These are phyloP conservation scores for Amphimedon queenslandica DNA, from an alignment of 37 sponge, comb jelly and placozoan genomes.

Conservation along the genomic window DNA sequence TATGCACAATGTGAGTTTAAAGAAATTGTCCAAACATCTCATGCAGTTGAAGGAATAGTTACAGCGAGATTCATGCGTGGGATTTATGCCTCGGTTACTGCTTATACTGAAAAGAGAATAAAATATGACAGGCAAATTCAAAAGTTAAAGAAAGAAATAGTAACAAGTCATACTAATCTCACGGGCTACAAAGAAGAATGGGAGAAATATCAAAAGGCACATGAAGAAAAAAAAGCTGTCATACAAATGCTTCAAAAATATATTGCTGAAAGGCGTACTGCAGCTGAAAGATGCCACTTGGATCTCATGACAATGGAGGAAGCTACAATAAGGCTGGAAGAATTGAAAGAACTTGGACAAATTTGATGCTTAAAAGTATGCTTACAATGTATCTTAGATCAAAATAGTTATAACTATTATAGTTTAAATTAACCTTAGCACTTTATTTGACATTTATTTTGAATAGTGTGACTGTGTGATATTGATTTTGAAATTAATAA, in stretches of 20 bases:
- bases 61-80: slow-evolving; percentile 25
- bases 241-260: background rate
- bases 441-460: no score
- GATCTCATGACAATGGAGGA: background rate
- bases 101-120: background rate
- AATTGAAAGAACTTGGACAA: no score
- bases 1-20: no score
- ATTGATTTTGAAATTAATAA: no score
- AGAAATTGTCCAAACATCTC: background rate
- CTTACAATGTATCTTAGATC: no score
- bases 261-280: background rate
- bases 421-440: no score
- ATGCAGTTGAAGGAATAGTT: slow-evolving; percentile 12
- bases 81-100: slow-evolving; percentile 8
- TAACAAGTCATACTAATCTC: background rate
- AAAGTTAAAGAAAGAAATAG: background rate
- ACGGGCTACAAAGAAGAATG: background rate
- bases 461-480: no score
- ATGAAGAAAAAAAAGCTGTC: background rate
- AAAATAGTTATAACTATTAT: no score
- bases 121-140: slow-evolving; percentile 4
- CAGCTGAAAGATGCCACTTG: background rate
- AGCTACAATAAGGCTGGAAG: no score
- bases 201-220: background rate
- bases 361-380: no score